Evolutionary conservation across 2,888 invertebrate genomes (phyloP).

Genomic region (Galerucella nymphaeae): DNA sequence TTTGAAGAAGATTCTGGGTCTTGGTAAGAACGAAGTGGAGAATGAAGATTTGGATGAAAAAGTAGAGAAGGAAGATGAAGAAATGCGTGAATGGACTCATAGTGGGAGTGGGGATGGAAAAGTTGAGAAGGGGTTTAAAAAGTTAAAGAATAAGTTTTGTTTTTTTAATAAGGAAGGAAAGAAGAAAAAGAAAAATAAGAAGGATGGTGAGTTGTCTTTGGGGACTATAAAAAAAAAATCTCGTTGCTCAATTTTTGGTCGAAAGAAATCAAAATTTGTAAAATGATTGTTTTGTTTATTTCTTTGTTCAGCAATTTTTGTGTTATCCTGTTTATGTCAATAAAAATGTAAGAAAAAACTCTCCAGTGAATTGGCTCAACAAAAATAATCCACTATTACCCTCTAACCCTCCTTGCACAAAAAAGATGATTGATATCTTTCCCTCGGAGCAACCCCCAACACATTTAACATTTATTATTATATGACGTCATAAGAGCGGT

Average conservation of each 20-base stretch:
- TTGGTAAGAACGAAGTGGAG: slow-evolving; percentile 12
- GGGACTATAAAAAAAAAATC: neutral
- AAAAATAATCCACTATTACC: slow-evolving; percentile 29
- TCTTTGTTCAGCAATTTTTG: neutral
- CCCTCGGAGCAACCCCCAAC: slow-evolving; percentile 10
- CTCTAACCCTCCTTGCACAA: slow-evolving; percentile 17
- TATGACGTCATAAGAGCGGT: slow-evolving; percentile 42
- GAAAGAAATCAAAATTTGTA: neutral
- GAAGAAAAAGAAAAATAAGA: neutral
- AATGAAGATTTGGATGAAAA: neutral
- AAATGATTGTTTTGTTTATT: no score
- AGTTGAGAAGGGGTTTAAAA: neutral
- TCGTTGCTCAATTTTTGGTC: neutral
- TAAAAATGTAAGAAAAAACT: neutral
- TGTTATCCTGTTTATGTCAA: neutral
- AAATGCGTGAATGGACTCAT: neutral
- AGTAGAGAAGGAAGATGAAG: neutral
- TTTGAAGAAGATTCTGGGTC: slow-evolving; percentile 27
- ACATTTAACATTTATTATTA: slow-evolving; percentile 50
- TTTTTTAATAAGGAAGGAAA: neutral
- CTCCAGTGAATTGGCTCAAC: neutral
- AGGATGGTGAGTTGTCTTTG: neutral
- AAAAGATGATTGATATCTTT: slow-evolving; percentile 22
- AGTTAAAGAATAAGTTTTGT: slow-evolving; percentile 10
- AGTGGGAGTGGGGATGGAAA: neutral